phyloP scores from a whole-genome alignment of 2,888 invertebrate genomes.

The Dasysyrphus albostriatus region DNA sequence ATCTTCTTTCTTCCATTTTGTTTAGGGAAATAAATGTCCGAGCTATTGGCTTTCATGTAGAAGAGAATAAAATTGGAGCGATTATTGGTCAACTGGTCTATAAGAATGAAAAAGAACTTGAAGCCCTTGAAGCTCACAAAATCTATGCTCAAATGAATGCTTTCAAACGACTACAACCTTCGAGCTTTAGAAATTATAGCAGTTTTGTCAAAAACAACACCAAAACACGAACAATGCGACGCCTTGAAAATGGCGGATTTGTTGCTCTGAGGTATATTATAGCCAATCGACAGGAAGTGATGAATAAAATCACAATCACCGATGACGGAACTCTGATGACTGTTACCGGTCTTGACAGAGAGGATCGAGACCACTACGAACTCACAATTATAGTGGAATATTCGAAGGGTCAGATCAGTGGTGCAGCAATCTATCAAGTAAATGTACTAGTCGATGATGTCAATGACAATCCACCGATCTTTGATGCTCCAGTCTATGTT shows the following conservation, averaged over 20 bases:
- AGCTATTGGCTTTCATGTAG: constrained; percentile 90
- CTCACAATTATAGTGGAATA: constrained; percentile 92
- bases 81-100: constrained; percentile 90
- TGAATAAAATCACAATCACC: constrained; percentile 91
- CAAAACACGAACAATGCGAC: constrained; percentile 78
- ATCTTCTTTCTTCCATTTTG: not conserved
- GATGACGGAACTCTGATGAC: constrained; percentile 92
- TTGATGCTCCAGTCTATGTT: constrained; percentile 89
- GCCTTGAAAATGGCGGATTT: constrained; percentile 80
- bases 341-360: constrained; percentile 90
- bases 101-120: constrained; percentile 82
- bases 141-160: constrained; percentile 70
- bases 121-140: constrained; percentile 66
- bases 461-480: constrained; percentile 94
- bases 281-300: constrained; percentile 92
- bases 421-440: constrained; percentile 91
- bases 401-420: constrained; percentile 88
- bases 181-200: constrained; percentile 77
- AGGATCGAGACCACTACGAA: constrained; percentile 89
- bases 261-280: constrained; percentile 89
- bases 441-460: constrained; percentile 92
- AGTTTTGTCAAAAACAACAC: constrained; percentile 47
- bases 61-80: constrained; percentile 90
- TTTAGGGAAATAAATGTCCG: constrained; percentile 88
- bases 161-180: constrained; percentile 78